These are phyloP conservation scores for Cichladusa arquata DNA, from an alignment of 2,113 vertebrate genomes.

Conservation along the genomic window DNA sequence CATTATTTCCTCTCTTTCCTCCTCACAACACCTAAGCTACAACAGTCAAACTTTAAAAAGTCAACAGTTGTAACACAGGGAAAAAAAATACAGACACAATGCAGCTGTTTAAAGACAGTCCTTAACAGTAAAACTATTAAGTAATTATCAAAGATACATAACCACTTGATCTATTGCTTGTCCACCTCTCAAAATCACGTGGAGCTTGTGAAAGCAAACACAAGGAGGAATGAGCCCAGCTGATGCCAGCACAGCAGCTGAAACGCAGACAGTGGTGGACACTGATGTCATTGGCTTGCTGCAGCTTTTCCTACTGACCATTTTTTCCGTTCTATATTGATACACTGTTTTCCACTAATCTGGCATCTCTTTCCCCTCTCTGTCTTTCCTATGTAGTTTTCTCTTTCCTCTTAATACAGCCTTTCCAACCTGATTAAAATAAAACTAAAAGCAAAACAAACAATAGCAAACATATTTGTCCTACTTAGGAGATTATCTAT, in stretches of 20 bases:
- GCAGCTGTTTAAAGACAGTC: not conserved
- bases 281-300: not conserved
- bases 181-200: not conserved
- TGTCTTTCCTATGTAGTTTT: not conserved
- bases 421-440: not conserved
- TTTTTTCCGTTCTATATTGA: not conserved
- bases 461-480: not conserved
- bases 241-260: not conserved
- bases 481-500: not conserved
- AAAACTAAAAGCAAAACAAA: not conserved
- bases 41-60: not conserved
- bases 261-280: not conserved
- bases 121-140: not conserved
- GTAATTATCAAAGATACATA: not conserved
- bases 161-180: not conserved
- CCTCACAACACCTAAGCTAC: not conserved
- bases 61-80: not conserved
- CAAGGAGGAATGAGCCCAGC: not conserved
- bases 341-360: not conserved
- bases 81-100: not conserved
- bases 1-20: not conserved
- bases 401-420: not conserved
- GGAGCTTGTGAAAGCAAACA: not conserved
- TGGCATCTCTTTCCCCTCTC: not conserved
- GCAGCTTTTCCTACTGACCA: not conserved